Base-by-base conservation (phyloP, 1,140 invertebrate genomes). In the Parasteatoda tepidariorum region DNA sequence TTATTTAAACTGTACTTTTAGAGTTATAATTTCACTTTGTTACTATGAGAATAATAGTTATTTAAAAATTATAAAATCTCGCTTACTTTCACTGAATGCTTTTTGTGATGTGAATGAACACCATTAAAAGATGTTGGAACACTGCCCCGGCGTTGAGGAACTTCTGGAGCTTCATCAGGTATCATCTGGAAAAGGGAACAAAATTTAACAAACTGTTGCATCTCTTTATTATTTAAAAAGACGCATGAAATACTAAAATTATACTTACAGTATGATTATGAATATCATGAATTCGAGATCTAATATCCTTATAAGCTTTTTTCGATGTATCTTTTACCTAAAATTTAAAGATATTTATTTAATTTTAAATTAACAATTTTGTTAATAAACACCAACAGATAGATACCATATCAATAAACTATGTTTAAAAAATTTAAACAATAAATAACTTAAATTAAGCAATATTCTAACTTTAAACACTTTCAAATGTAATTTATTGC, bases 261-360 rank as follows among this genome's bases (percentile, higher is more conserved):
- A 30, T 24, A 86, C 89, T 90, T 64, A 92, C 90, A 75, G 90
- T 90, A 22, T 83, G 81, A 71, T 91, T 86, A 24, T 85, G 84
- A 13, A 87, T 86, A 88, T 92, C 91, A 88, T 93, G 92, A 3
- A 91, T 86, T 84, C 88, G 90, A 86, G 92, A 93, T 86, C 93
- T 92, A 64, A 95, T 89, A 33, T 93, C 94, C 89, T 94, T 94
- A 85, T 94, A 94, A 13, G 92, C 93, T 71, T 92, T 93, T 88
- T 93, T 94, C 2, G 94, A 93, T 84, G 92, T 91, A 88, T 94
- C 93, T 90, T 94, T 94, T 2, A 95, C 93, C 93, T 94, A 83
- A 67, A 85, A 82, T n/a, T n/a, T n/a, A n/a, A 67, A 67, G 76
- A 84, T n/a, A 34, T 24, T 75, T 64, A n/a, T 62, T 41, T 24